A percentile compares a stretch with the other conserved stretches of the same genome.
These are phyloP conservation scores for Oreochromis tanganicae DNA, from an alignment of 2,113 vertebrate species.

Conservation along the genomic window DNA sequence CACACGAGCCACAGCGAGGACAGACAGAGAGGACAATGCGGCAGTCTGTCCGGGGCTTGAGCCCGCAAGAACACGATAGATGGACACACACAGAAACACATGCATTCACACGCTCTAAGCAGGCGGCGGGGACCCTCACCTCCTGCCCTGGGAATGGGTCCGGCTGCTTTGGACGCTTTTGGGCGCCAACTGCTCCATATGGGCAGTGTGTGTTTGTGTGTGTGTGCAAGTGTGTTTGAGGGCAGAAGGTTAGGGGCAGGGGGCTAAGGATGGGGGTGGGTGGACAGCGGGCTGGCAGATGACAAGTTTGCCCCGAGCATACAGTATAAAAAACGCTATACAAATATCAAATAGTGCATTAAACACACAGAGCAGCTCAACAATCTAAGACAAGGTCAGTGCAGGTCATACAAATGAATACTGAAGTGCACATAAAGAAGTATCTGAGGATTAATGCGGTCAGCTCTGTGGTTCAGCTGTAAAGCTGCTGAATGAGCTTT, in stretches of 20 bases:
- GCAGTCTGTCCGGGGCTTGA: constrained; percentile 31
- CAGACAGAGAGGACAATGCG: constrained; percentile 19
- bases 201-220: constrained; percentile 65
- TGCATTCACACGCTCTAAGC: constrained; percentile 1
- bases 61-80: constrained; percentile 44
- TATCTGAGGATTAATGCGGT: neutral
- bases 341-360: neutral
- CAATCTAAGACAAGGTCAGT: constrained; percentile 31
- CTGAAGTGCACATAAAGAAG: neutral
- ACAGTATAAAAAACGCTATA: neutral
- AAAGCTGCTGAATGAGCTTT: neutral
- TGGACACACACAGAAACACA: constrained; percentile 23
- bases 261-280: constrained; percentile 54
- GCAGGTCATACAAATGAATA: neutral
- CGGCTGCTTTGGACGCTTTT: constrained; percentile 73
- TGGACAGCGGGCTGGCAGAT: constrained; percentile 60
- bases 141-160: constrained; percentile 77
- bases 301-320: constrained; percentile 38
- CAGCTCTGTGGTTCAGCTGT: neutral
- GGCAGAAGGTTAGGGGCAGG: constrained; percentile 76
- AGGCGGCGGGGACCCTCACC: constrained; percentile 68
- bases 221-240: constrained; percentile 53
- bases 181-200: constrained; percentile 78
- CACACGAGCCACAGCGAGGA: constrained; percentile 19
- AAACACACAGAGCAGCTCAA: constrained; percentile 43